phyloP scores from a whole-genome alignment of 2,888 invertebrate genomes.

The Agriopis marginaria region DNA sequence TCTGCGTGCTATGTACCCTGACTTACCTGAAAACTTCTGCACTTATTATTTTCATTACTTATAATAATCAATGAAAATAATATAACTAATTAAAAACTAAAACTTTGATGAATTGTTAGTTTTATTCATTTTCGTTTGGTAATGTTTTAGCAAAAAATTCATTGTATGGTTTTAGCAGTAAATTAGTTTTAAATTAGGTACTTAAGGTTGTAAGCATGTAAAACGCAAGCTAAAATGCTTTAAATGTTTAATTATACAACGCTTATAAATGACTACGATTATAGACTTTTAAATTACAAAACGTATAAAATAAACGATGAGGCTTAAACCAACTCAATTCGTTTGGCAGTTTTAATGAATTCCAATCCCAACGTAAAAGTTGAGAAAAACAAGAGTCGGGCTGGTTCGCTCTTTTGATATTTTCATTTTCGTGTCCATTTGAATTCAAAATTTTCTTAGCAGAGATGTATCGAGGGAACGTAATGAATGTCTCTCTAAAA shows the following conservation, averaged over 20 bases:
- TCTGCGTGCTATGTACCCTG: no score
- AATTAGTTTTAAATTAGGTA: no score
- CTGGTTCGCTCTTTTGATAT: conserved; percentile 20
- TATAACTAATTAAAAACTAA: no score
- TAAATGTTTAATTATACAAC: conserved; percentile 8
- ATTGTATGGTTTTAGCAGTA: no score
- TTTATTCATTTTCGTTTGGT: no score
- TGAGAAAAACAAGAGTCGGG: conserved; percentile 26
- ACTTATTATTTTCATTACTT: no score
- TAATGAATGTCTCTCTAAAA: no score
- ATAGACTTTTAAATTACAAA: conserved; percentile 15
- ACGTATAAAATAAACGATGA: conserved; percentile 18
- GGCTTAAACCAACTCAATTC: conserved; percentile 18
- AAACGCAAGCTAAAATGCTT: background rate
- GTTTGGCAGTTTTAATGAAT: conserved; percentile 30
- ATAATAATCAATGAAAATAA: no score
- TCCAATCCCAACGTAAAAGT: conserved; percentile 29
- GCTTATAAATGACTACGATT: background rate
- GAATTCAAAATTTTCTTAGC: conserved; percentile 20
- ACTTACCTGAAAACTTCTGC: no score
- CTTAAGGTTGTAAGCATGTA: background rate
- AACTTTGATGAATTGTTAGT: no score
- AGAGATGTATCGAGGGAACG: background rate
- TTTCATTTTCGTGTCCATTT: conserved; percentile 33
- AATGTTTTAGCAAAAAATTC: no score